Base-by-base conservation (phyloP, 2,888 invertebrate genomes). In the Cephalotes varians region DNA sequence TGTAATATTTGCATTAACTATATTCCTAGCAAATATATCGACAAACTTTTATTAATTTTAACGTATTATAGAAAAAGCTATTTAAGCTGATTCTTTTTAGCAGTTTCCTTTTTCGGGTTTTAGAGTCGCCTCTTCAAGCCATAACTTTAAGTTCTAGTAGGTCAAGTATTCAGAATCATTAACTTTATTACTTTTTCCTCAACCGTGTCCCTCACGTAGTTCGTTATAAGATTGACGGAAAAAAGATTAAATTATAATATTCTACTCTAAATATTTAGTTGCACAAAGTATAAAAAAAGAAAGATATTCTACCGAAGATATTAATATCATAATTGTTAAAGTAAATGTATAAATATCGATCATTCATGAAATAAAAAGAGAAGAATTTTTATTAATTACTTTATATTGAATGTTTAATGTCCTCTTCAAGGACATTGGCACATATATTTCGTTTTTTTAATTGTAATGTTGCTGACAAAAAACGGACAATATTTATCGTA, bases 91-190 rank as follows among this genome's bases (percentile, higher is more conserved):
- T 72, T 10, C 9, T 28, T 60, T 60, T 40, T 44, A 5, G 9
- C 31, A 21, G 10, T 28, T 31, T 18, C 10, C 28, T 49, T 47
- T 58, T 44, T 73, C 15, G 15, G 18, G 9, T 6, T 37, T 47
- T 49, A 37, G 2, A 49, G 15, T 25, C 25, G 49, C 76, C 51
- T 65, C 65, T 73, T 58, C 51, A 31, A 28, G 12, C 6, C 28
- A 37, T 40, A 62, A 62, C 64, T 73, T 80, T 64, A 64, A 81
- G 54, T 72, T 81, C 7, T 31, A 73, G 37, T 62, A 21, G 62
- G 80, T 81, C 72, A 81, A 64, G 80, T 40, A 58, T 25, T 40
- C 56, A 60, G 72, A 44, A 28, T 28, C n/a, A 60, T 73, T 73
- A 73, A 60, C 28, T 72, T 56, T 28, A 58, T 58, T 18, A 56